Conservation (phyloP, 2,113 vertebrate genomes). For the Gymnobelideus leadbeateri region DNA sequence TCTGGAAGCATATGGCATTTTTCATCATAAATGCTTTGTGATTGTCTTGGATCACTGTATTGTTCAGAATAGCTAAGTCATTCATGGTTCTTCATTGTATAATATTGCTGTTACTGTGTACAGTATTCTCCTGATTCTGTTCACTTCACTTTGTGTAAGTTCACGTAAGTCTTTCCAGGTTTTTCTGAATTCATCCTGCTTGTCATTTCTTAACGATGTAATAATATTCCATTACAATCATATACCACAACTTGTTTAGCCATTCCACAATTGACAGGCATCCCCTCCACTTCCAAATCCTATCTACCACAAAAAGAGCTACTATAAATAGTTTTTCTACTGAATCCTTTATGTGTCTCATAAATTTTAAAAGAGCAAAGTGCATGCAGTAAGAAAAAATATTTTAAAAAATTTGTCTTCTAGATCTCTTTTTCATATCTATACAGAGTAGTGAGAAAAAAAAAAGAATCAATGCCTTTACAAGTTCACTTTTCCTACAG, state of each 20-base stretch:
- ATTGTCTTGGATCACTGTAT: neutral
- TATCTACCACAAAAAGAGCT: too few relatives aligned
- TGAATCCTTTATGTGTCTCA: neutral
- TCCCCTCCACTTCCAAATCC: too few relatives aligned
- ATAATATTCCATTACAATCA: too few relatives aligned
- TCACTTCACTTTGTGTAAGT: too few relatives aligned
- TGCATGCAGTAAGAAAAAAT: neutral
- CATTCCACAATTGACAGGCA: too few relatives aligned
- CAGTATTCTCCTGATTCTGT: too few relatives aligned
- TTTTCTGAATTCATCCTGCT: too few relatives aligned
- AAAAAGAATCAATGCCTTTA: neutral
- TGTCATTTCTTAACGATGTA: too few relatives aligned
- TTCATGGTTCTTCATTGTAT: too few relatives aligned
- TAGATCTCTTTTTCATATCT: neutral
- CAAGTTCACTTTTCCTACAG: neutral
- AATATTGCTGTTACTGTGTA: too few relatives aligned
- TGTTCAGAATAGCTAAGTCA: neutral
- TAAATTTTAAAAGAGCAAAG: neutral
- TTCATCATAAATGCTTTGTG: neutral
- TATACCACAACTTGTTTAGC: too few relatives aligned
- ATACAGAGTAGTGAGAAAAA: neutral
- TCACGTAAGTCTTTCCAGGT: too few relatives aligned
- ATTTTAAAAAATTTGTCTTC: neutral
- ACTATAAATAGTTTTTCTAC: neutral
- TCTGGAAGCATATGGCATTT: neutral